Base-by-base conservation (phyloP, 2,113 vertebrate species). In the Psilopsiagon aymara region DNA sequence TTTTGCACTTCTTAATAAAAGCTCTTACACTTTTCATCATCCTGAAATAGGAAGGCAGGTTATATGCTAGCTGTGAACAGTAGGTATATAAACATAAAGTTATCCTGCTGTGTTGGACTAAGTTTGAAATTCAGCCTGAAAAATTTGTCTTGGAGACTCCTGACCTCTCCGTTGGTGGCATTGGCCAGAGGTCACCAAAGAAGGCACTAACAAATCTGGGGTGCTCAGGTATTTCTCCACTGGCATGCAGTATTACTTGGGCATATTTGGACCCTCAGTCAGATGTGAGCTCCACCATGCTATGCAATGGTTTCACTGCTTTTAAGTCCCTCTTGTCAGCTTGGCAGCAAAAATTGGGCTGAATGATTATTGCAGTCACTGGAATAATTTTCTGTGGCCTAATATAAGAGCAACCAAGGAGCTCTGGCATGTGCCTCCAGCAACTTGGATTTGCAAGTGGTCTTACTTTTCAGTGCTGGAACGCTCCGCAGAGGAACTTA, bases 401-500 rank as follows among this genome's bases (percentile, higher is more conserved):
- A 71, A 94, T 87, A 55, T 89, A 94, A 91, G 89, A 57, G 91
- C 94, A 95, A 96, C 93, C 89, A 96, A 96, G 81, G 86, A 89
- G 44, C 94, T 95, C 86, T 86, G 89, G 93, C 94, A 92, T 96
- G 91, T 95, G 95, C 94, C 95, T 95, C 57, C 83, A 94, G 96
- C 94, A 95, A 95, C 74, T 89, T 91, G 89, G 74, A 95, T 95
- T 94, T 95, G 89, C 86, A 94, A 96, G 91, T 95, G 92, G 94
- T 95, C 96, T 97, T 96, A 94, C 96, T 97, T 95, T 92, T 96
- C 93, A 97, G 93, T 82, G 87, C 94, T 82, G 95, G 89, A 89
- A 89, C 89, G 59, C 71, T 95, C 96, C 96, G 90, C 29, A 70
- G 90, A 95, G 95, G 93, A 94, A 4, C 94, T 66, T 81, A 33